Conservation (phyloP, 2,888 invertebrate species). For the Cryptocephalus moraei region DNA sequence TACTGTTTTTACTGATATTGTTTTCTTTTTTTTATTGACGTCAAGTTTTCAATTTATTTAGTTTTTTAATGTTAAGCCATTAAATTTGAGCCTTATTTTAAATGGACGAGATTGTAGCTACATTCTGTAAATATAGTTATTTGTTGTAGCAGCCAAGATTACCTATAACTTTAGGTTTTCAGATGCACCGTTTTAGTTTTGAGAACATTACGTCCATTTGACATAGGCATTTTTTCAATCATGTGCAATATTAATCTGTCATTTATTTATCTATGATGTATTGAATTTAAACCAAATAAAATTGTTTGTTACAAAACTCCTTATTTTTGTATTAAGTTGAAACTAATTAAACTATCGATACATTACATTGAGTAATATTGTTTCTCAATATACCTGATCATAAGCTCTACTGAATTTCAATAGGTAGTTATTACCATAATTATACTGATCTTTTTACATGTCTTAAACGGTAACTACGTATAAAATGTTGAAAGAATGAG, state of each 20-base stretch:
- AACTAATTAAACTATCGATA: background rate
- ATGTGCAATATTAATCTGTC: conserved; percentile 42
- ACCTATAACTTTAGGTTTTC: conserved; percentile 23
- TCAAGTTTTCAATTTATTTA: conserved; percentile 27
- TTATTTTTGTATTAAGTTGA: conserved; percentile 2
- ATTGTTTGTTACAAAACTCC: conserved; percentile 37
- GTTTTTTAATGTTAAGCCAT: conserved; percentile 30
- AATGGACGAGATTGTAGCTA: conserved; percentile 36
- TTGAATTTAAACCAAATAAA: conserved; percentile 41
- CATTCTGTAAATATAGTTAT: conserved; percentile 34
- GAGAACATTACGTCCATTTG: conserved; percentile 35
- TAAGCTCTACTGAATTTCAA: too few species aligned
- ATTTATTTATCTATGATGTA: conserved; percentile 41
- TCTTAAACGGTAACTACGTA: too few species aligned
- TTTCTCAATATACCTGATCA: too few species aligned
- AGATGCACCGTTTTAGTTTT: conserved; percentile 20
- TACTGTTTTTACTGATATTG: conserved; percentile 22
- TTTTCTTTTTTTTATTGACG: conserved; percentile 15
- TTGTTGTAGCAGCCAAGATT: conserved; percentile 33
- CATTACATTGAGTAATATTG: too few species aligned
- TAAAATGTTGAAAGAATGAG: too few species aligned
- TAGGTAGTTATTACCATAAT: too few species aligned
- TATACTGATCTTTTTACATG: too few species aligned
- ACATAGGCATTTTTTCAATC: conserved; percentile 37
- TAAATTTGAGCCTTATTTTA: conserved; percentile 26